Evolutionary conservation across 2,797 vertebrate genomes (phyloP).

Genomic region (Staurois parvus): DNA sequence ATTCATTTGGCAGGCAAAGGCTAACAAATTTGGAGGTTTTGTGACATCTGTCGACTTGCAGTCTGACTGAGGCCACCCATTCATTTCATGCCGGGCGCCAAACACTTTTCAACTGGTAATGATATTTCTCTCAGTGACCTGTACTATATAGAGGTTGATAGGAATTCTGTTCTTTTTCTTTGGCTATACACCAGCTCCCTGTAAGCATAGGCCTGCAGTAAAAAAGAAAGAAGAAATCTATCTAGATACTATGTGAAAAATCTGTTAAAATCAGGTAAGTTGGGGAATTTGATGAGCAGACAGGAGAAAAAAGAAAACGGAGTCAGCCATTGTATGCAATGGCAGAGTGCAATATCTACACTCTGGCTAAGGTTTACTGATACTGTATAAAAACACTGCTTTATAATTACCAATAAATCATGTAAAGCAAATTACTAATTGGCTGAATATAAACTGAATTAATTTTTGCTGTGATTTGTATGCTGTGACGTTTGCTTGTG

Average conservation of each 20-base stretch:
- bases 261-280: neutral
- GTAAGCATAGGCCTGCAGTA: slow-evolving; percentile 23
- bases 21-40: slow-evolving; percentile 45
- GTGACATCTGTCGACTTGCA: slow-evolving; percentile 48
- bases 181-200: slow-evolving; percentile 12
- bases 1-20: slow-evolving; percentile 38
- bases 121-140: slow-evolving; percentile 55
- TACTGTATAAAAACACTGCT: no score
- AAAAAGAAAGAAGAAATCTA: slow-evolving; percentile 6
- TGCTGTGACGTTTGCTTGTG: no score
- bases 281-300: slow-evolving; percentile 4
- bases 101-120: slow-evolving; percentile 42
- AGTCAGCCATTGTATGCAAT: no score
- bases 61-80: slow-evolving; percentile 43
- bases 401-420: no score
- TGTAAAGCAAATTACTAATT: no score
- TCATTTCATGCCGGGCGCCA: slow-evolving; percentile 42
- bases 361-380: no score
- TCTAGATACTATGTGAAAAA: slow-evolving; percentile 4
- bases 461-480: no score
- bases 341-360: no score
- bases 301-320: neutral
- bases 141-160: slow-evolving; percentile 43
- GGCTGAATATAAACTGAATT: no score
- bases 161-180: slow-evolving; percentile 32